Evolutionary conservation across 2,888 invertebrate genomes (phyloP).

Genomic region (Tyria jacobaeae): DNA sequence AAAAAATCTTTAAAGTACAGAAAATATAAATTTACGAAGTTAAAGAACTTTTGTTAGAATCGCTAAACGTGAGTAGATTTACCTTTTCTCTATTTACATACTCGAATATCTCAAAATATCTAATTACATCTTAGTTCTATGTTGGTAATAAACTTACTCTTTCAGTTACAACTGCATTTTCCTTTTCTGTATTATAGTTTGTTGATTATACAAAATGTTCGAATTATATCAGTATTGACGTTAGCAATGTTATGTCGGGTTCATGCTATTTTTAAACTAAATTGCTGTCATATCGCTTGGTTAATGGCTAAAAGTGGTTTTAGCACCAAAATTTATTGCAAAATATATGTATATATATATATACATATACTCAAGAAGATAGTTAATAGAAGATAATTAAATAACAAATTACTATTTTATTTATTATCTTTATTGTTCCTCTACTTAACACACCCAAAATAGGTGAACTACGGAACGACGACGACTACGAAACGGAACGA

Average conservation of each 20-base stretch:
- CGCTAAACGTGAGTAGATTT: constrained; percentile 26
- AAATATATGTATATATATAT: no score
- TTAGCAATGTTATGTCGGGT: background rate
- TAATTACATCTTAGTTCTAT: no score
- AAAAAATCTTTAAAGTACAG: background rate
- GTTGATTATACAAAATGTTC: background rate
- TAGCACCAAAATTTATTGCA: background rate
- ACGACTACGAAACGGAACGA: no score
- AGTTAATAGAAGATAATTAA: background rate
- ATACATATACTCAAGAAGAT: no score
- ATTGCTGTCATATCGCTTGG: background rate
- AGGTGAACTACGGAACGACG: no score
- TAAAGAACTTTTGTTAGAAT: constrained; percentile 52
- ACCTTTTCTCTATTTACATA: constrained; percentile 30
- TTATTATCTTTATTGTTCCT: background rate
- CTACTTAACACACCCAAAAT: background rate
- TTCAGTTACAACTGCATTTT: background rate
- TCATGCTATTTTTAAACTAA: no score
- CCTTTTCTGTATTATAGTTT: background rate
- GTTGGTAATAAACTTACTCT: no score
- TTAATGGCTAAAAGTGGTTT: constrained; percentile 8
- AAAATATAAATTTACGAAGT: constrained; percentile 15
- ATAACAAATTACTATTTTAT: background rate
- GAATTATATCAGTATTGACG: no score
- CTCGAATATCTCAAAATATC: background rate